Base-by-base conservation (phyloP, 2,888 invertebrate species). In the Callinectes sapidus region DNA sequence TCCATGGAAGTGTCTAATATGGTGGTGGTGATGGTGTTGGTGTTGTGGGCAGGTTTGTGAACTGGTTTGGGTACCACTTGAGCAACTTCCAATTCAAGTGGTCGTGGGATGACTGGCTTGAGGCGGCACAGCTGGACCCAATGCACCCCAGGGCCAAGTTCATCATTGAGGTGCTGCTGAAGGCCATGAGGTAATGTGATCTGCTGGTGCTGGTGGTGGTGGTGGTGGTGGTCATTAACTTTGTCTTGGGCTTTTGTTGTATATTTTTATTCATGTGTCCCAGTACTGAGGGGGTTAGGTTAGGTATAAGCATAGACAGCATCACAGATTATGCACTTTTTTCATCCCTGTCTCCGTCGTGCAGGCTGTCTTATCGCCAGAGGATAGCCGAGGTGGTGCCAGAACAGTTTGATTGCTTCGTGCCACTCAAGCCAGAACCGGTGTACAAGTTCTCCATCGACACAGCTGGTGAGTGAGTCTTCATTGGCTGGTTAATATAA, bases 51-150 rank as follows among this genome's bases (percentile, higher is more conserved):
- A 97, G 99, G 95, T 99, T 99, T 96, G 98, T 98, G 42, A 97
- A 97, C 96, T 99, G 99, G 99, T 99, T 99, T 96, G 97, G 98
- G 0, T 99, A 99, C 96, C 99, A 99, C 96, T 96, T 99, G 96
- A 99, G 99, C 96, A 99, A 99, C 96, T 99, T 99, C 96, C 99
- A 99, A 96, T 99, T 99, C 96, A 97, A 99, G 91, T 99, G 99
- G 99, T 98, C 98, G 2, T 99, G 99, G 99, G 98, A 98, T 95
- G 98, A 98, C 95, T 98, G 98, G 98, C 98, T 98, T 95, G 97
- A 97, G 23, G 98, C 98, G 95, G 96, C 98, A n/a, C 97, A 97
- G 94, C 96, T 98, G 42, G 98, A 98, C 95, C 96, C 97, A 0
- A 98, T 99, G 95, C 98, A 98, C 96, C 99, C 99, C 0, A 98